Evolutionary conservation across 2,113 vertebrate genomes (phyloP), one percentile per base, ranked within the genome.

Genomic region (Pteruthius melanotis): DNA sequence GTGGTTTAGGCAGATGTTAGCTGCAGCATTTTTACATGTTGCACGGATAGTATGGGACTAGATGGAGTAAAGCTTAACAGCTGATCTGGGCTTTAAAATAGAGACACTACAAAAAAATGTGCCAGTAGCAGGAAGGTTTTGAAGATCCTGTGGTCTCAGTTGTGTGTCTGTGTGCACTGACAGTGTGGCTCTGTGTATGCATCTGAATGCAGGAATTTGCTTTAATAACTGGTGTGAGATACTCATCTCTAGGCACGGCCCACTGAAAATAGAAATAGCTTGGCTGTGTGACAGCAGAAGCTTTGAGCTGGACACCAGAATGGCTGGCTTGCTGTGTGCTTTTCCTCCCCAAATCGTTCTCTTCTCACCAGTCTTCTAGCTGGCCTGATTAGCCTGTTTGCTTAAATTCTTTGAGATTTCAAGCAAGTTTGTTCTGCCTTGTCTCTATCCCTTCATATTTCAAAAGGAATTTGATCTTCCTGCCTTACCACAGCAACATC

Each of bases 1-100:
- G 77, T 90, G 91, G 47, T 93, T 86, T 79, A 70, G 90, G 88
- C 88, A 94, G 93, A 91, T 97, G 92, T 92, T 92, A n/a, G 80
- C 72, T 79, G 44, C 1, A 42, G 57, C 54, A 54, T 26, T 66
- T 95, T 40, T 53, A 37, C 28, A 4, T 23, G 17, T 78, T 94
- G 81, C 78, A 69, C 47, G 49, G 94, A 60, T 45, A 92, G 61
- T 18, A 5, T 6, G 63, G 78, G 87, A 49, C 31, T 91, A 37
- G 59, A 42, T 35, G 40, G 90, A 59, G 24, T 53, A 72, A 83
- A 74, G 83, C 90, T 68, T 54, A 77, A 68, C 60, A 77, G 71
- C 79, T 93, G 79, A 93, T 77, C n/a, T 13, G 44, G 39, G 45
- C 57, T 93, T 93, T 65, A 42, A 80, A 83, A 88, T 4, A 90